Percentiles rank a stretch among this genome's conserved stretches.
phyloP scores from a whole-genome alignment of 2,797 vertebrate species.

The Hippoglossus hippoglossus region DNA sequence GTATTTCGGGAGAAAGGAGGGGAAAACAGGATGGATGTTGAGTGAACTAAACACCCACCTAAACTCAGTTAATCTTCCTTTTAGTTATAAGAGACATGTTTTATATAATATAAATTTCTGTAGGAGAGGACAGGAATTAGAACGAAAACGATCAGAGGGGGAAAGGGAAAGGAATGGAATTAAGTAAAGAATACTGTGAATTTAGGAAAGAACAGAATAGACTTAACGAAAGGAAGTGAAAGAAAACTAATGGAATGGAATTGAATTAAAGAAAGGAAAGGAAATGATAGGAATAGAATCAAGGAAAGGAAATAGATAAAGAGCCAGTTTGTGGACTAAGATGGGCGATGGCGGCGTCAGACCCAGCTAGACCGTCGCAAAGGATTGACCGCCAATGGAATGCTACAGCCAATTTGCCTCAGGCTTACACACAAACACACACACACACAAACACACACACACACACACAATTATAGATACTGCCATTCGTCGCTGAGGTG shows the following conservation, averaged over 20 bases:
- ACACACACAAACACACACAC: constrained; percentile 14
- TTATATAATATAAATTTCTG: background rate
- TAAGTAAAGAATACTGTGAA: too few species aligned
- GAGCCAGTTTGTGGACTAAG: constrained; percentile 45
- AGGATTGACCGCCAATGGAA: constrained; percentile 64
- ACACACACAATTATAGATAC: constrained; percentile 17
- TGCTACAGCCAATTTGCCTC: constrained; percentile 60
- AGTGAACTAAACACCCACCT: constrained; percentile 22
- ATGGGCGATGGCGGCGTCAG: constrained; percentile 65
- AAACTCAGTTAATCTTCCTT: background rate
- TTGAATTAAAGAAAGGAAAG: background rate
- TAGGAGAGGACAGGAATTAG: background rate
- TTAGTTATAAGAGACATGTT: constrained; percentile 3
- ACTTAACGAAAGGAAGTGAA: too few species aligned
- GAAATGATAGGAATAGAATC: constrained; percentile 9
- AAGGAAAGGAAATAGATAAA: constrained; percentile 42
- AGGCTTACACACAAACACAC: constrained; percentile 30
- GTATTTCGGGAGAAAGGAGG: constrained; percentile 18
- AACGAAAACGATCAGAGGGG: too few species aligned
- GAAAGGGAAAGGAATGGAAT: too few species aligned
- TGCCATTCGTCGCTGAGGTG: constrained; percentile 30
- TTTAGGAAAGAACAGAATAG: too few species aligned
- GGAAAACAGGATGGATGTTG: background rate
- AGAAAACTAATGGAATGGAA: too few species aligned
- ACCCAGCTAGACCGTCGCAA: constrained; percentile 32